A percentile compares a stretch with the other conserved stretches of the same genome.
These are phyloP conservation scores for Phymastichus coffea DNA, from an alignment of 1,140 invertebrate species.

Conservation along the genomic window DNA sequence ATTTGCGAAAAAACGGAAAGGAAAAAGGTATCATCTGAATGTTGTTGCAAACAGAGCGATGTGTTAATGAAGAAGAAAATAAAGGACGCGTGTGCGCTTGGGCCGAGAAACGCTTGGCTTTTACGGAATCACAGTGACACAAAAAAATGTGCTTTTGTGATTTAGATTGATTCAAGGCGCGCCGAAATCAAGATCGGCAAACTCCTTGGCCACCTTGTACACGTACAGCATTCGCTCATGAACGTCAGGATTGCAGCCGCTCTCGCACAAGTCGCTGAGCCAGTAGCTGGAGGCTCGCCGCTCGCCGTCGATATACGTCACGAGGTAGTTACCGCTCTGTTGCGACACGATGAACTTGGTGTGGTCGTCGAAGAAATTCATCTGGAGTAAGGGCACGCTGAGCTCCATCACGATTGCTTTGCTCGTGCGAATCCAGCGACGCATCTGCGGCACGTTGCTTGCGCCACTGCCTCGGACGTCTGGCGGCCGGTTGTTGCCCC, in stretches of 20 bases:
- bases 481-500: not conserved
- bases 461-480: not conserved
- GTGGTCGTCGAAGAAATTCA: constrained; percentile 79
- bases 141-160: too few species aligned
- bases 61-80: too few species aligned
- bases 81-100: too few species aligned
- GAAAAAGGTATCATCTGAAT: too few species aligned
- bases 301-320: constrained; percentile 71
- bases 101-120: too few species aligned
- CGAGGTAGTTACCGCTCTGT: constrained; percentile 51
- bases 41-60: too few species aligned
- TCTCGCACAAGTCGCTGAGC: constrained; percentile 59
- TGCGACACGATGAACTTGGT: constrained; percentile 71
- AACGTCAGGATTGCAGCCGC: constrained; percentile 62
- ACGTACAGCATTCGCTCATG: constrained; percentile 64
- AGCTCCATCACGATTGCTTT: constrained; percentile 76
- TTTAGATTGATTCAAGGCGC: too few species aligned
- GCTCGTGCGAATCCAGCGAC: constrained; percentile 70
- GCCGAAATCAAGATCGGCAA: constrained; percentile 53
- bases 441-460: constrained; percentile 67
- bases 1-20: too few species aligned
- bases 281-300: constrained; percentile 62
- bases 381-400: constrained; percentile 57
- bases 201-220: constrained; percentile 55
- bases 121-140: too few species aligned